Evolutionary conservation across 2,113 vertebrate genomes (phyloP).

Genomic region (Oncorhynchus mykiss): DNA sequence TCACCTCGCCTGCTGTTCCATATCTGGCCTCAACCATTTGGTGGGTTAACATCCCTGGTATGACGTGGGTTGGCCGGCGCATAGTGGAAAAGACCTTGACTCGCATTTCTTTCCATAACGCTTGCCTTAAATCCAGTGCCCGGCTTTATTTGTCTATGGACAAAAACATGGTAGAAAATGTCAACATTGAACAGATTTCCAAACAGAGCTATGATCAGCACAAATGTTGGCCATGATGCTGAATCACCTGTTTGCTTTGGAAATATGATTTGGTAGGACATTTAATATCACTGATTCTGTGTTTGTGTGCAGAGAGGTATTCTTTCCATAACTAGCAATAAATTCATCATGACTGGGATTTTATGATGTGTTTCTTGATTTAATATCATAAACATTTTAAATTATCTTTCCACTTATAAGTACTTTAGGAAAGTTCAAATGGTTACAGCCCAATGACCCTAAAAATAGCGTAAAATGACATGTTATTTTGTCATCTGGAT

Average conservation of each 20-base stretch:
- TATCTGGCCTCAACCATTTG: slow-evolving; percentile 22
- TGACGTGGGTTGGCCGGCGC: slow-evolving; percentile 57
- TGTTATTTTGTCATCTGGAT: neutral
- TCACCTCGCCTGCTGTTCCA: slow-evolving; percentile 32
- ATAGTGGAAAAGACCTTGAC: slow-evolving; percentile 61
- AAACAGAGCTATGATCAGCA: slow-evolving; percentile 35
- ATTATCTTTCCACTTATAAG: slow-evolving; percentile 30
- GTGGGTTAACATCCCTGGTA: slow-evolving; percentile 32
- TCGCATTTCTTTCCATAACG: slow-evolving; percentile 53
- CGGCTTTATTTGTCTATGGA: slow-evolving; percentile 44
- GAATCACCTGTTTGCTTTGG: slow-evolving; percentile 71
- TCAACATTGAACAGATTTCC: slow-evolving; percentile 39
- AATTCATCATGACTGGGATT: slow-evolving; percentile 22
- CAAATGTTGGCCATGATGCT: slow-evolving; percentile 42
- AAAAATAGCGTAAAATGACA: slow-evolving; percentile 6
- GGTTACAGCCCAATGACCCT: slow-evolving; percentile 12
- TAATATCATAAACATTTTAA: slow-evolving; percentile 45
- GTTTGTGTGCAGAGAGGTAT: neutral
- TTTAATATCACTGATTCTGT: neutral
- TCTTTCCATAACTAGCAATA: slow-evolving; percentile 8
- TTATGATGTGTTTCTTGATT: slow-evolving; percentile 51
- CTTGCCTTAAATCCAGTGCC: slow-evolving; percentile 33
- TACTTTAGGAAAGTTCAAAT: slow-evolving; percentile 19
- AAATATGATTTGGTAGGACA: slow-evolving; percentile 47
- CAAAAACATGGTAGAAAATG: slow-evolving; percentile 20